phyloP scores from a whole-genome alignment of 2,797 vertebrate genomes.

The Malacoraja senta region DNA sequence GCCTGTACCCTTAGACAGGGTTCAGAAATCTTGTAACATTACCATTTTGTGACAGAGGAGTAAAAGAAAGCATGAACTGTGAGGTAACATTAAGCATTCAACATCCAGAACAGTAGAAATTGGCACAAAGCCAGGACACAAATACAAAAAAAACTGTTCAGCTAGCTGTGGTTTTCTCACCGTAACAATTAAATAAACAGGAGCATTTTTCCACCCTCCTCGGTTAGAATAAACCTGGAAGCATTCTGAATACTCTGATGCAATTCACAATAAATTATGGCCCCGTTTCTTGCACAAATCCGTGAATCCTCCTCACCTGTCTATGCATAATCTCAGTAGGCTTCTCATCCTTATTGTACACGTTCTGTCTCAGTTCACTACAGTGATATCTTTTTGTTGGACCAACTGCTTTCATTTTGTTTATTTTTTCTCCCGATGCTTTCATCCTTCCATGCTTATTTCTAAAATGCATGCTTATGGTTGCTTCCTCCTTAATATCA shows the following conservation, averaged over 20 bases:
- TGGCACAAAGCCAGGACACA: background rate
- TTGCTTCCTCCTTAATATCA: slow-evolving; percentile 22
- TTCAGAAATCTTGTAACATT: background rate
- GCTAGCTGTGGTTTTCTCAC: background rate
- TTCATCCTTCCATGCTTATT: background rate
- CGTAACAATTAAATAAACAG: background rate
- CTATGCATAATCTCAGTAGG: background rate
- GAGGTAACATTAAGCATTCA: background rate
- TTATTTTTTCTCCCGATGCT: background rate
- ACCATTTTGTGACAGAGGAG: background rate
- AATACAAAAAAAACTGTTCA: background rate
- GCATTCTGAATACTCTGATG: background rate
- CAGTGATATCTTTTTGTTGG: background rate
- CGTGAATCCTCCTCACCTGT: slow-evolving; percentile 16
- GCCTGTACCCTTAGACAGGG: background rate
- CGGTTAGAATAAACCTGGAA: background rate
- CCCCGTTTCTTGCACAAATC: background rate
- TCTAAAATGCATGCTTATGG: background rate
- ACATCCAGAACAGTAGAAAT: background rate
- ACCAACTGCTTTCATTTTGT: slow-evolving; percentile 7
- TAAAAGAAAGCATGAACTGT: background rate
- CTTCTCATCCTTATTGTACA: background rate
- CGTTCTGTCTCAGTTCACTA: background rate
- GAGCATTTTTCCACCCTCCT: background rate
- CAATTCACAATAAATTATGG: background rate